phyloP scores from a whole-genome alignment of 2,113 vertebrate species.

The Heteronetta atricapilla region DNA sequence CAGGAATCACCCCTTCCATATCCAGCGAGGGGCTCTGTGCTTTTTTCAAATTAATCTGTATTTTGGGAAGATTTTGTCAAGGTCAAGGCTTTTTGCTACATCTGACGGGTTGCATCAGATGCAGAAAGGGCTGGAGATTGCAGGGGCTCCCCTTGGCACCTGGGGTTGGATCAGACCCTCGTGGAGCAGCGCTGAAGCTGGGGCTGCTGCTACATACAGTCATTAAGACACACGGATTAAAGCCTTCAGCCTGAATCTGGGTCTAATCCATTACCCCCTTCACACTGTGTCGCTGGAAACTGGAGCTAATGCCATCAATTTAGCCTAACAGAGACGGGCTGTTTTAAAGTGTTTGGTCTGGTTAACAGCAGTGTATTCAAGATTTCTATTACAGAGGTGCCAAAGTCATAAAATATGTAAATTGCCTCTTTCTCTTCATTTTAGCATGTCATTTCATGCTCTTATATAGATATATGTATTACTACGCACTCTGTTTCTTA shows the following conservation, averaged over 20 bases:
- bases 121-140: background rate
- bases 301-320: background rate
- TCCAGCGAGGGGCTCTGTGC: accelerated
- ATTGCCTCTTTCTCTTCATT: constrained; percentile 51
- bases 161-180: background rate
- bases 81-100: background rate
- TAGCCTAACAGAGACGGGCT: background rate
- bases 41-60: background rate
- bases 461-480: constrained; percentile 53
- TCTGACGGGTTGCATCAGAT: background rate
- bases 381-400: constrained; percentile 10
- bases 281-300: background rate
- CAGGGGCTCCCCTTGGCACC: accelerated
- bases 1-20: background rate
- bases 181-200: background rate
- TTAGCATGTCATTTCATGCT: constrained; percentile 51
- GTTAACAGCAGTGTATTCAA: background rate
- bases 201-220: background rate
- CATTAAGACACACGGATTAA: background rate
- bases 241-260: constrained; percentile 46
- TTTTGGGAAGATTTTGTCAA: constrained; percentile 26
- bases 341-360: background rate
- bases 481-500: constrained; percentile 39
- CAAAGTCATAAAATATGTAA: constrained; percentile 14
- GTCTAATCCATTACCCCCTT: constrained; percentile 36